phyloP scores from a whole-genome alignment of 2,888 invertebrate genomes.

The Allophyes oxyacanthae region DNA sequence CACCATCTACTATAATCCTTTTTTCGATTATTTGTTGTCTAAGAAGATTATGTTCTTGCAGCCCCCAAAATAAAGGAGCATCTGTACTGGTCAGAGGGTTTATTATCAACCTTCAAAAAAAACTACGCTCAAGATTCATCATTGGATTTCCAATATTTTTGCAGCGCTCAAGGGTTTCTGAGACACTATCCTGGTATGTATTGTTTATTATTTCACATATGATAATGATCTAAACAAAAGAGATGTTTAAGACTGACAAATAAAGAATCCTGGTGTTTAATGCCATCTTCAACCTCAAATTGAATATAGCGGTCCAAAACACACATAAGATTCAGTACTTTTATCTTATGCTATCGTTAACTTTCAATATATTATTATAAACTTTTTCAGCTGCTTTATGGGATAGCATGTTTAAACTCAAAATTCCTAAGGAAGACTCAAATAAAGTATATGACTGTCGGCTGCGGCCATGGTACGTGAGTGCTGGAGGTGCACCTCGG shows the following conservation, averaged over 20 bases:
- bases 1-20: too few relatives aligned
- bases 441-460: constrained; percentile 82
- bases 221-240: too few relatives aligned
- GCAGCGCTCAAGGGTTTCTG: constrained; percentile 82
- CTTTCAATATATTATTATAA: too few relatives aligned
- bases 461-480: constrained; percentile 84
- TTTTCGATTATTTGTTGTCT: too few relatives aligned
- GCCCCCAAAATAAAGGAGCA: constrained; percentile 68
- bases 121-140: constrained; percentile 82
- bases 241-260: too few relatives aligned
- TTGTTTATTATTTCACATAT: neutral
- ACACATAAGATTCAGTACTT: too few relatives aligned
- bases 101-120: constrained; percentile 75
- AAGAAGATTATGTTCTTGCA: constrained; percentile 38
- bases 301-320: too few relatives aligned
- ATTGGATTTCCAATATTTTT: constrained; percentile 83
- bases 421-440: constrained; percentile 60
- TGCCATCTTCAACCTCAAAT: too few relatives aligned
- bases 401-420: constrained; percentile 78
- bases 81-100: constrained; percentile 79
- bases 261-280: too few relatives aligned
- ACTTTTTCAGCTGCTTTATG: constrained; percentile 73
- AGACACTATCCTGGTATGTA: constrained; percentile 82
- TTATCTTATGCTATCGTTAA: too few relatives aligned
- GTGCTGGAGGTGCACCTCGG: constrained; percentile 81